Conservation (phyloP, 2,797 vertebrate genomes). For the Anabacerthia variegaticeps region DNA sequence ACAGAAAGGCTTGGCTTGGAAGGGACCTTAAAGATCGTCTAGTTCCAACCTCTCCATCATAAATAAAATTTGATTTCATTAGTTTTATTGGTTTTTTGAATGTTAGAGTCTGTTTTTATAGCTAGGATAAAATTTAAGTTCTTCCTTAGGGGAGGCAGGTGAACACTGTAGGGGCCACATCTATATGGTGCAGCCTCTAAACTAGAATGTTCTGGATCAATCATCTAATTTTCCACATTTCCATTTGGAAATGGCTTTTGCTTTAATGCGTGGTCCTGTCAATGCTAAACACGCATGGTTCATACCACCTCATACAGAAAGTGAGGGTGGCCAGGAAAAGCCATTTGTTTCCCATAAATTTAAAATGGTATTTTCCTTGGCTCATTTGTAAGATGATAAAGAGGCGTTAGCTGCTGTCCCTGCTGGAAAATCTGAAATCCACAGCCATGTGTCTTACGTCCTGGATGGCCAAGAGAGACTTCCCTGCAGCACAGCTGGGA, state of each 20-base stretch:
- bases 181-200: not conserved
- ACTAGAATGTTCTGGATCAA: not conserved
- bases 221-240: not conserved
- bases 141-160: not conserved
- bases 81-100: not conserved
- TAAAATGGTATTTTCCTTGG: not conserved
- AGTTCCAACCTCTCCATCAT: not conserved
- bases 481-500: not conserved
- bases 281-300: not conserved
- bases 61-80: not conserved
- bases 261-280: not conserved
- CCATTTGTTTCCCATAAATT: not conserved
- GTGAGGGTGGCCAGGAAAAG: not conserved
- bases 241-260: not conserved
- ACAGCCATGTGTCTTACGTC: accelerated
- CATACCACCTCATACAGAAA: not conserved
- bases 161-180: not conserved
- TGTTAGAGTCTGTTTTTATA: not conserved
- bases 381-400: not conserved
- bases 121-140: not conserved
- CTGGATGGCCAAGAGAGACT: not conserved
- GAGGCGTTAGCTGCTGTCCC: not conserved
- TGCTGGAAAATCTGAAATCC: not conserved
- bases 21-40: not conserved
- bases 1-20: not conserved